Percentiles rank a stretch among this genome's conserved stretches.
Conservation (phyloP, 2,888 invertebrate genomes). For the Epicampocera succincta region DNA sequence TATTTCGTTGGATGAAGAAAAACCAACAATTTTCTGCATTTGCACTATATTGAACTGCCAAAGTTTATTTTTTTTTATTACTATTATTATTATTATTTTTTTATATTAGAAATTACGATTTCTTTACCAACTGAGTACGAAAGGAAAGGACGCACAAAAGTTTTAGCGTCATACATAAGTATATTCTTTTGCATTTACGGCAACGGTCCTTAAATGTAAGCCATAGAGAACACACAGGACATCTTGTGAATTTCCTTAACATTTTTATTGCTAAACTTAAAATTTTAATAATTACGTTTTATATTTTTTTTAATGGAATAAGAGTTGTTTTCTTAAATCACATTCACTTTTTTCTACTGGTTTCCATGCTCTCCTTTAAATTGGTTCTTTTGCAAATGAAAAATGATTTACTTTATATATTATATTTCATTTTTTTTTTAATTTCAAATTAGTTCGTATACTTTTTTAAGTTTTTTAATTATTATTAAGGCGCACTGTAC, state of each 20-base stretch:
- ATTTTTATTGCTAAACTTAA: slow-evolving; percentile 27
- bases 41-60: too few relatives aligned
- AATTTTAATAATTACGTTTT: slow-evolving; percentile 13
- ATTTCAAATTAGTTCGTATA: slow-evolving; percentile 68
- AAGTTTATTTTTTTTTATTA: too few relatives aligned
- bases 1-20: too few relatives aligned
- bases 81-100: too few relatives aligned
- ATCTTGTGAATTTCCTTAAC: not conserved
- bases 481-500: slow-evolving; percentile 68
- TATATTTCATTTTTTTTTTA: slow-evolving; percentile 10
- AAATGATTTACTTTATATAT: slow-evolving; percentile 27
- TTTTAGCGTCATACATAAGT: too few relatives aligned
- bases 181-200: too few relatives aligned
- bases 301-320: not conserved
- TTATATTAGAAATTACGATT: too few relatives aligned
- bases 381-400: slow-evolving; percentile 55
- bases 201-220: too few relatives aligned
- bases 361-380: slow-evolving; percentile 46
- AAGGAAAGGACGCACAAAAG: too few relatives aligned
- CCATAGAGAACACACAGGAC: too few relatives aligned
- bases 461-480: slow-evolving; percentile 52
- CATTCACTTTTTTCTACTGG: slow-evolving; percentile 52
- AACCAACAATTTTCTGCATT: too few relatives aligned
- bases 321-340: slow-evolving; percentile 32
- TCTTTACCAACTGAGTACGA: too few relatives aligned